Percentiles rank a stretch among this genome's conserved stretches.
Conservation (phyloP, 2,797 vertebrate species). For the Pterois miles region DNA sequence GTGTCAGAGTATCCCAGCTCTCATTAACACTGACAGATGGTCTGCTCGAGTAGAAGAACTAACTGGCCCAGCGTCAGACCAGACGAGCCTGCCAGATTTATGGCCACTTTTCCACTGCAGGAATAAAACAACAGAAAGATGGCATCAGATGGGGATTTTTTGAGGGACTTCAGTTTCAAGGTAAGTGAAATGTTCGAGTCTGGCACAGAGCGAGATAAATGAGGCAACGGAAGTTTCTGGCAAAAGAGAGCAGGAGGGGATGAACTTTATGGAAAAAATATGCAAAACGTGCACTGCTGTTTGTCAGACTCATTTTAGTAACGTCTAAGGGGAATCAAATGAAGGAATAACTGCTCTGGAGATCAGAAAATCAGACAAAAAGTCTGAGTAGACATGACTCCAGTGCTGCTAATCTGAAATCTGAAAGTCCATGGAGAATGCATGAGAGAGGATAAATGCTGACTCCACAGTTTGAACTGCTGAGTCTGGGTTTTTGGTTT, state of each 20-base stretch:
- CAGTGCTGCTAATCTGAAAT: conserved; percentile 44
- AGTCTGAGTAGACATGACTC: conserved; percentile 16
- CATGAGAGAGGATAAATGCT: conserved; percentile 35
- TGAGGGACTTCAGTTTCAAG: neutral
- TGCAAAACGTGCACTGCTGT: neutral
- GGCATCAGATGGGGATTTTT: conserved; percentile 8
- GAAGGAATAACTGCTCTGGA: neutral
- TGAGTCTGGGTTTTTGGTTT: conserved; percentile 42
- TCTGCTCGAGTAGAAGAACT: conserved; percentile 17
- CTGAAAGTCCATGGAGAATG: conserved; percentile 45
- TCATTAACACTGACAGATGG: conserved; percentile 61
- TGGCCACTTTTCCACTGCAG: conserved; percentile 8
- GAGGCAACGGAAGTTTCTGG: neutral
- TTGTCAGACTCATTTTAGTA: neutral
- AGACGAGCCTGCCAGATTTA: conserved; percentile 9
- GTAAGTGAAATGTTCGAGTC: neutral
- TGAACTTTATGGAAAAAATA: neutral
- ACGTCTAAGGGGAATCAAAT: neutral
- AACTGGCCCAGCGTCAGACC: conserved; percentile 37
- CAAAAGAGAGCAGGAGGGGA: neutral
- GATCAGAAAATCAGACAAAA: conserved; percentile 1
- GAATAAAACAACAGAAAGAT: conserved; percentile 15
- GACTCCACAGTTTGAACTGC: conserved; percentile 45
- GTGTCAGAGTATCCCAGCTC: conserved; percentile 18
- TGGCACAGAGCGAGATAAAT: neutral